Conservation (phyloP, 2,888 invertebrate genomes). For the Hipparchia semele region DNA sequence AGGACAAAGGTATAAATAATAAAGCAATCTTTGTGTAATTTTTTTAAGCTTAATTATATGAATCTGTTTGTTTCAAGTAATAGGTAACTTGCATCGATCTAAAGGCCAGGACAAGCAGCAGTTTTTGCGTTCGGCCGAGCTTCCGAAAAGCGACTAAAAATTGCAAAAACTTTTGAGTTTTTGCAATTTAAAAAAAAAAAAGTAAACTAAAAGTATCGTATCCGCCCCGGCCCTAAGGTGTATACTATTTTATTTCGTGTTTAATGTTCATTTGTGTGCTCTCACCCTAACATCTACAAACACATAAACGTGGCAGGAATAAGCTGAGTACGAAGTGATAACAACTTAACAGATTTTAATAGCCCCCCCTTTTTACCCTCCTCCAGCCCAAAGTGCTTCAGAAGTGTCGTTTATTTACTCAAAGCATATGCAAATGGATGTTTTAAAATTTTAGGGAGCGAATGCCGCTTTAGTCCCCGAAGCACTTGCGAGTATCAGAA, state of each 20-base stretch:
- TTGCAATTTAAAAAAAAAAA: no score
- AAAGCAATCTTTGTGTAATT: no score
- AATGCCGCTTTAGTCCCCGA: constrained; percentile 78
- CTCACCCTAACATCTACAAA: constrained; percentile 11
- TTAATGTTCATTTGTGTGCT: neutral
- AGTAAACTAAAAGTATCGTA: no score
- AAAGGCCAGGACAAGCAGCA: no score
- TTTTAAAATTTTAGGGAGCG: constrained; percentile 83
- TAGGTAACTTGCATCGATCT: no score
- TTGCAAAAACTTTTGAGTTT: no score
- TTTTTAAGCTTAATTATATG: no score
- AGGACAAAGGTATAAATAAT: no score
- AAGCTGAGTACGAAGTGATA: constrained; percentile 24
- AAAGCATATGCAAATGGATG: constrained; percentile 83
- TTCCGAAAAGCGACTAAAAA: no score
- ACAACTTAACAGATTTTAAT: constrained; percentile 44
- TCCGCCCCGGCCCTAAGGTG: no score
- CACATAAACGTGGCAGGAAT: constrained; percentile 2
- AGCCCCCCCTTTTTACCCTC: constrained; percentile 44
- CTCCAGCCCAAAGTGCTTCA: constrained; percentile 66
- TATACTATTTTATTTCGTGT: neutral
- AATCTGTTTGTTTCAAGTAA: no score
- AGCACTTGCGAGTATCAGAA: constrained; percentile 82
- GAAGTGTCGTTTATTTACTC: constrained; percentile 83
- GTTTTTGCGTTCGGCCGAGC: no score